A percentile compares a stretch with the other conserved stretches of the same genome.
Conservation (phyloP, 2,113 vertebrate species). For the Actinemys pallida region DNA sequence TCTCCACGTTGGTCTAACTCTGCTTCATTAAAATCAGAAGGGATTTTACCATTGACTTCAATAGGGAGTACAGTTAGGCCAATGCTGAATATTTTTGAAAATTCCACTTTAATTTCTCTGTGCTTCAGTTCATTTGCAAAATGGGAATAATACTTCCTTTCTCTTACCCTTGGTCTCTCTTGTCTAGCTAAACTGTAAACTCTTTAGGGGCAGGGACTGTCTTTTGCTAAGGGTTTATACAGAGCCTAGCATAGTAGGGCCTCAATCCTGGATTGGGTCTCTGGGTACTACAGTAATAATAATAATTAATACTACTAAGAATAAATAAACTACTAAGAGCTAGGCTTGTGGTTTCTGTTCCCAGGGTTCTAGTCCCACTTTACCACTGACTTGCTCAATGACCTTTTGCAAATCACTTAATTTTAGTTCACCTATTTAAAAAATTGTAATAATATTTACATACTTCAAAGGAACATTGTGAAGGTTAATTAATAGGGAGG, state of each 20-base stretch:
- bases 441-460: background rate
- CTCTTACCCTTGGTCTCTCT: background rate
- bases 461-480: background rate
- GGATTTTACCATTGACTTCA: background rate
- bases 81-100: background rate
- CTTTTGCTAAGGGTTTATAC: background rate
- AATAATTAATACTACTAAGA: too few species aligned
- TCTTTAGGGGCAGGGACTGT: background rate
- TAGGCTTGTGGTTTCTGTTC: background rate
- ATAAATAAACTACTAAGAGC: background rate
- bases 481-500: background rate
- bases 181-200: background rate
- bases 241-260: too few species aligned
- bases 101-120: accelerated
- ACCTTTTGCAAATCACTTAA: background rate
- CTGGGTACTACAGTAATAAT: background rate
- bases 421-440: background rate
- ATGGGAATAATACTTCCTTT: background rate
- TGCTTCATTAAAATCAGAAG: background rate
- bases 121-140: background rate
- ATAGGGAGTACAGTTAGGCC: background rate
- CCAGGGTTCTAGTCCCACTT: background rate
- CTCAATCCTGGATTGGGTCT: too few species aligned
- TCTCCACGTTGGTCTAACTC: accelerated
- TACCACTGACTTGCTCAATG: background rate